phyloP scores from a whole-genome alignment of 2,888 invertebrate species.

The Sialis lutaria region DNA sequence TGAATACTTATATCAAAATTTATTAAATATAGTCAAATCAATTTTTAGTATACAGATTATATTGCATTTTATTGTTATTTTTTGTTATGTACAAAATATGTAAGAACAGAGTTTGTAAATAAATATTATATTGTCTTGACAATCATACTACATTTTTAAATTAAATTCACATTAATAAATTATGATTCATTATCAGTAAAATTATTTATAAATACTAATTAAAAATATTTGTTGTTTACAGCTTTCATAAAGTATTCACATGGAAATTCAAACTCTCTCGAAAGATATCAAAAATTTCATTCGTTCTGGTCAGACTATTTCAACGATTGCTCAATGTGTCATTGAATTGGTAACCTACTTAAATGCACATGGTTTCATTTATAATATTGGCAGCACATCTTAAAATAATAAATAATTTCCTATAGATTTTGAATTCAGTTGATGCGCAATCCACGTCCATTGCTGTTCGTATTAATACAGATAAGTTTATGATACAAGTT shows the following conservation, averaged over 20 bases:
- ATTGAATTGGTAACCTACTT: conserved; percentile 37
- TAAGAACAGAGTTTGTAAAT: too few relatives aligned
- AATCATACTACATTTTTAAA: too few relatives aligned
- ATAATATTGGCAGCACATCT: background rate
- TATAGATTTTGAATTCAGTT: conserved; percentile 1
- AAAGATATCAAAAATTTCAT: conserved; percentile 31
- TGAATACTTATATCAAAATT: too few relatives aligned
- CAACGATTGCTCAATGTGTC: conserved; percentile 36
- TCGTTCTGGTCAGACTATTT: conserved; percentile 37
- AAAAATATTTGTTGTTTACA: too few relatives aligned
- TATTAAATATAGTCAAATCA: too few relatives aligned
- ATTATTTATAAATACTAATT: too few relatives aligned
- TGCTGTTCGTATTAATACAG: conserved; percentile 45
- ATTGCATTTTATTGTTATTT: too few relatives aligned
- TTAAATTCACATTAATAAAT: too few relatives aligned
- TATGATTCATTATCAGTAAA: too few relatives aligned
- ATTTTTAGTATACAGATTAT: too few relatives aligned
- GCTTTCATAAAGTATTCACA: conserved; percentile 8
- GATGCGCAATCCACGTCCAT: conserved; percentile 53
- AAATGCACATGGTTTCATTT: background rate
- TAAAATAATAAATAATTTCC: background rate
- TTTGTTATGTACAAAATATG: too few relatives aligned
- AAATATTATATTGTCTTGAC: too few relatives aligned
- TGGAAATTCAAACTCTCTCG: conserved; percentile 19
- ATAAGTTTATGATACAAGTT: conserved; percentile 45